Conservation (phyloP, 2,888 invertebrate species). For the Selenia dentaria region DNA sequence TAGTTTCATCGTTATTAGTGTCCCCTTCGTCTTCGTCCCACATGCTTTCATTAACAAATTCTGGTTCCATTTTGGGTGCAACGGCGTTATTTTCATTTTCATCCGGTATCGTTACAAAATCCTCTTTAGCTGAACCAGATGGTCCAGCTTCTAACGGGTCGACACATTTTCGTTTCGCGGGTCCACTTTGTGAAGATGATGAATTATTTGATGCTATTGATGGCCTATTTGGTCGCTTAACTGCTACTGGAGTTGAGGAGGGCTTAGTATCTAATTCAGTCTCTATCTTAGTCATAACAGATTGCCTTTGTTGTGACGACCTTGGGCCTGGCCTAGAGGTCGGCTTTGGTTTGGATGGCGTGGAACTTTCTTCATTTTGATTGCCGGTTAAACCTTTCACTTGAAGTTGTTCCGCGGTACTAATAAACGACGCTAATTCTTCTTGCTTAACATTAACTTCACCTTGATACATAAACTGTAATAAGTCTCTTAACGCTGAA, state of each 20-base stretch:
- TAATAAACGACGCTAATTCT: constrained; percentile 88
- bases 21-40: constrained; percentile 86
- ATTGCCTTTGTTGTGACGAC: constrained; percentile 86
- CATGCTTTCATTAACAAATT: constrained; percentile 86
- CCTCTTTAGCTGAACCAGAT: constrained; percentile 81
- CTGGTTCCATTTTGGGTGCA: constrained; percentile 88
- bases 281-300: constrained; percentile 86
- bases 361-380: constrained; percentile 85
- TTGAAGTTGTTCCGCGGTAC: constrained; percentile 89
- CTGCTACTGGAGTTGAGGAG: constrained; percentile 85
- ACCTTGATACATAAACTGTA: constrained; percentile 90
- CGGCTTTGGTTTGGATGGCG: constrained; percentile 84
- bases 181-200: constrained; percentile 84
- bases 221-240: constrained; percentile 87
- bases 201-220: constrained; percentile 86
- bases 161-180: constrained; percentile 82
- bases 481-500: constrained; percentile 87
- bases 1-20: constrained; percentile 85
- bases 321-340: constrained; percentile 86
- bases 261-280: constrained; percentile 86
- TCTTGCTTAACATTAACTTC: constrained; percentile 90
- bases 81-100: constrained; percentile 83
- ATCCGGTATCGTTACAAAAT: constrained; percentile 81
- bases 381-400: constrained; percentile 89
- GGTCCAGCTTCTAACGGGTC: constrained; percentile 87